Base-by-base conservation (phyloP, 2,888 invertebrate species). In the Polymixis flavicincta region DNA sequence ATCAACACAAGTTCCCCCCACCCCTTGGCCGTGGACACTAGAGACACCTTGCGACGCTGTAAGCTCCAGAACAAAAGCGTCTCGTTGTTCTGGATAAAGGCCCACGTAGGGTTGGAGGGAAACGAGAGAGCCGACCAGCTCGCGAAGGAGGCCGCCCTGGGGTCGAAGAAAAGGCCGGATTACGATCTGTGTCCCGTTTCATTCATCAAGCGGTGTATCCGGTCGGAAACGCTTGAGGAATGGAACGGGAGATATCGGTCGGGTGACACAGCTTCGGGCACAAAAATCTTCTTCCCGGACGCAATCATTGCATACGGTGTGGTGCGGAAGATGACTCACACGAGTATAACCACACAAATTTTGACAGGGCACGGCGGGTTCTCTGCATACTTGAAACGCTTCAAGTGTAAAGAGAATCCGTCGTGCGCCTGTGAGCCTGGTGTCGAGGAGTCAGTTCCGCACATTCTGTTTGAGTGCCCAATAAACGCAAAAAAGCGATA, bases 71-170 rank as follows among this genome's bases (percentile, higher is more conserved):
- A 32, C 32, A 65, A 65, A 22, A 22, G 11, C 22, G 65, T 65
- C 1, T 22, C 32, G 32, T 32, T 65, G 52, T 65, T 65, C 22
- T 65, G 65, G 65, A 52, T 65, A 2, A 65, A 65, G 32, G 65
- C 65, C 22, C 52, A 65, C 22, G 65, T 22, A 14, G 52, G 32
- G 5, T 11, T 64, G 25, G 48, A 25, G 9, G 64, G 48, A 8
- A 64, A 64, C 25, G 64, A 64, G 48, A 48, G 64, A 25, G 64
- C 65, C 11, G 32, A 52, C 50, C 50, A 50, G 2, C 19, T 64
- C 32, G 32, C 32, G 32, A 32, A 32, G 32, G 32, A 32, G 32
- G 32, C 32, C 32, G 32, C 32, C 32, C 32, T 32, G 32, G 32
- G 32, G 32, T 4, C 4, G 32, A 32, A 32, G 32, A 32, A 32